A percentile compares a stretch with the other conserved stretches of the same genome.
Evolutionary conservation across 2,888 invertebrate species (phyloP).

Genomic region (Pheosia tremula): DNA sequence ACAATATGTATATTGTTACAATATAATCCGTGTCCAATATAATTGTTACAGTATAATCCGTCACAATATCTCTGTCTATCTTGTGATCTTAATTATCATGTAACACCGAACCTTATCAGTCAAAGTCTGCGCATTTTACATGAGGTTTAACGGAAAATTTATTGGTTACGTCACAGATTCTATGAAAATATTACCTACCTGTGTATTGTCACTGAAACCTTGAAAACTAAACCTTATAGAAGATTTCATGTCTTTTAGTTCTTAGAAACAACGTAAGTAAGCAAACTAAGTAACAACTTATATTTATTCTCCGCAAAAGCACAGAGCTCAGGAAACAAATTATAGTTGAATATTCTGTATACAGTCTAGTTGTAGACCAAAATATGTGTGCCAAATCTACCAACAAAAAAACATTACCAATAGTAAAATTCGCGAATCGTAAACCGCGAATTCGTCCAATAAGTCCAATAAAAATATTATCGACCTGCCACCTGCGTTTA

Average conservation of each 20-base stretch:
- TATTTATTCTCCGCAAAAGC: too few relatives aligned
- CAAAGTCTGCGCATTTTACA: neutral
- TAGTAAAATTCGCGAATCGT: neutral
- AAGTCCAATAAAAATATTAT: constrained; percentile 3
- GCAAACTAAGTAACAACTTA: too few relatives aligned
- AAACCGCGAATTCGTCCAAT: constrained; percentile 2
- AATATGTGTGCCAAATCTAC: neutral
- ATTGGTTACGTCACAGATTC: neutral
- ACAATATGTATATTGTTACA: too few relatives aligned
- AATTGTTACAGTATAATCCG: too few relatives aligned
- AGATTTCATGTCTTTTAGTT: too few relatives aligned
- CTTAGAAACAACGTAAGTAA: too few relatives aligned
- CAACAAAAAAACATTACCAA: neutral
- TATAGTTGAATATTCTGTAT: too few relatives aligned
- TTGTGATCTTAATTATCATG: neutral
- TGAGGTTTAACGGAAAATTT: neutral
- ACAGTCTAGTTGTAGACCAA: too few relatives aligned
- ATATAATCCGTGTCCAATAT: too few relatives aligned
- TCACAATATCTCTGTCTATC: neutral
- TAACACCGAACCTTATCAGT: neutral
- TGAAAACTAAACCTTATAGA: too few relatives aligned
- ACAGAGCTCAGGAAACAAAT: too few relatives aligned
- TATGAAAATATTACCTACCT: neutral
- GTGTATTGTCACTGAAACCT: too few relatives aligned
- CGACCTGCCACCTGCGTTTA: constrained; percentile 2